A percentile compares a stretch with the other conserved stretches of the same genome.
Evolutionary conservation across 2,113 vertebrate genomes (phyloP).

Genomic region (Semnornis frantzii): DNA sequence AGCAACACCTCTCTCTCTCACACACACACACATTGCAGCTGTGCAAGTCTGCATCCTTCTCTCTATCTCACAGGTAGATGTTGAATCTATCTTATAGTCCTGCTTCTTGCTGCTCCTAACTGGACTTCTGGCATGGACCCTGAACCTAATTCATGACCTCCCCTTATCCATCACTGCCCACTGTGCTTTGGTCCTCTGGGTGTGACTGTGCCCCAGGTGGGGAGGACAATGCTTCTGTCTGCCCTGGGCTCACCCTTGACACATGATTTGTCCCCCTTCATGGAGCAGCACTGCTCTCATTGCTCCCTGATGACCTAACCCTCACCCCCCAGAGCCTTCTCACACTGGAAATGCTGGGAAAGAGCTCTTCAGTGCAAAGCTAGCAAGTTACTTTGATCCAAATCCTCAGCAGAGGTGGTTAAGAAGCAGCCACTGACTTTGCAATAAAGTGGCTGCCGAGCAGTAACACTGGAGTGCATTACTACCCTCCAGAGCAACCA

Average conservation of each 20-base stretch:
- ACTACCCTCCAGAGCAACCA: background rate
- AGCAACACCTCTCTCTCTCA: background rate
- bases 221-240: background rate
- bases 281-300: background rate
- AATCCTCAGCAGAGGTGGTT: background rate
- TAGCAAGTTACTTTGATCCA: background rate
- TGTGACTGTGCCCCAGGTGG: fast-evolving
- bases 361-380: background rate
- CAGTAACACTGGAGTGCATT: fast-evolving
- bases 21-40: background rate
- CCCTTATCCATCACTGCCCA: background rate
- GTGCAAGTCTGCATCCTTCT: background rate
- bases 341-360: background rate
- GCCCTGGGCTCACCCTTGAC: background rate
- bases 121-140: background rate
- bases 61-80: background rate
- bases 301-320: background rate
- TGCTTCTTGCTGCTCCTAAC: background rate
- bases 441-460: background rate
- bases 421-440: background rate
- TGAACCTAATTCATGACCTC: background rate
- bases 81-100: background rate
- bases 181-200: background rate
- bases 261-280: background rate
- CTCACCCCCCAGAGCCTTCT: background rate